Base-by-base conservation (phyloP, 2,113 vertebrate species). In the Microtus oregoni region DNA sequence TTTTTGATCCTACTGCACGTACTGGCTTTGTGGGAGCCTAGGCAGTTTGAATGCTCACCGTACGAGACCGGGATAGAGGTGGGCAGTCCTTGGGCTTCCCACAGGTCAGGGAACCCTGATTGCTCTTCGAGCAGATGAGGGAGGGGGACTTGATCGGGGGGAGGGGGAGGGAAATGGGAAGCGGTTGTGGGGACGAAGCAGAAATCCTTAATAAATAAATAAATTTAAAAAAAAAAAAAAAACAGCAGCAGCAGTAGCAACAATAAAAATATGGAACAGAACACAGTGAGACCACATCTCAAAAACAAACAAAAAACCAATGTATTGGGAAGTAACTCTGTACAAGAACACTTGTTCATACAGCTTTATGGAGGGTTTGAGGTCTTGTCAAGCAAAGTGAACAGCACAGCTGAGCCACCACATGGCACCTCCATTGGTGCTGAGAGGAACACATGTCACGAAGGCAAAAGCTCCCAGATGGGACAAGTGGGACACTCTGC, bases 381-480 rank as follows among this genome's bases (percentile, higher is more conserved):
- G 78, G 77, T 4, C 76, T 68, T 96, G 68, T 87, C 47, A 95
- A 95, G 75, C 70, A 24, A 92, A 94, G 70, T 90, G 87, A 68
- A 85, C 96, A 89, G 0, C 95, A 9, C 93, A 98, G 97, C 88
- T 98, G 97, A 32, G 79, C 8, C 2, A 61, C 52, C 19, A 52
- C 30, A 88, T 86, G 1, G 0, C 68, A 75, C 55, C 11, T 44
- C 94, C 70, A 83, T 94, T n/a, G 94, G 94, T 85, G 78, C 91
- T 13, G 52, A n/a, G 75, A 88, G 20, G 15, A 38, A 35, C 65
- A 35, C 65, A 95, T 97, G 89, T 96, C 78, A 7, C 55, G n/a
- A 96, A 97, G 35, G 26, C 85, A 95, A 98, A 98, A 94, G 77
- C 28, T 81, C 68, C n/a, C 2, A 63, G 88, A 85, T 30, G 81